A percentile compares a stretch with the other conserved stretches of the same genome.
These are phyloP conservation scores for Mantis religiosa DNA, from an alignment of 2,888 invertebrate genomes.

Conservation along the genomic window DNA sequence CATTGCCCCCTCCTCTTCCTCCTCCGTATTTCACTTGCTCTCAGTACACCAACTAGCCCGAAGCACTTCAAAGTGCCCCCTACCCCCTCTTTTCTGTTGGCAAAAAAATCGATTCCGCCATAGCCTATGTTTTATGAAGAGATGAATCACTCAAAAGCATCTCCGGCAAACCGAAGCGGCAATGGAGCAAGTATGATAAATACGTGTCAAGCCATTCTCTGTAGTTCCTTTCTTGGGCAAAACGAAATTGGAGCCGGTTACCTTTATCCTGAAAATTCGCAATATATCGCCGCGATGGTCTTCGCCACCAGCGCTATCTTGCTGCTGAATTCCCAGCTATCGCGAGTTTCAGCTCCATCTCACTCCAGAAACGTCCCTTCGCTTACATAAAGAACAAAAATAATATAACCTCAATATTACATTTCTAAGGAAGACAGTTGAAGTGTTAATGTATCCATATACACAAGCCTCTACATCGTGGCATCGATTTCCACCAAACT, in stretches of 20 bases:
- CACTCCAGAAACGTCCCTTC: no score
- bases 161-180: background rate
- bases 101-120: slow-evolving; percentile 17
- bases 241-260: background rate
- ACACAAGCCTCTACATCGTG: no score
- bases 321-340: background rate
- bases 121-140: slow-evolving; percentile 8
- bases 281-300: background rate
- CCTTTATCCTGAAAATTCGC: background rate
- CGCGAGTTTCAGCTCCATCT: background rate
- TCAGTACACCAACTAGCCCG: slow-evolving; percentile 22
- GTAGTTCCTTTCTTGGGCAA: background rate
- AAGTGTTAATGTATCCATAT: no score
- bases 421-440: no score
- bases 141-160: slow-evolving; percentile 1
- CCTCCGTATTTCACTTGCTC: slow-evolving; percentile 6
- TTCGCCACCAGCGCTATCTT: background rate
- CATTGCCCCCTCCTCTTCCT: slow-evolving; percentile 7
- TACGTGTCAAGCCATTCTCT: background rate
- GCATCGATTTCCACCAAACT: no score
- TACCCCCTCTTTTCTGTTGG: background rate
- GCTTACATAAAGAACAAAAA: no score
- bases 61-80: slow-evolving; percentile 23
- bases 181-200: background rate
- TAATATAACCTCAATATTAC: no score